These are phyloP conservation scores for Oppia nitens DNA, from an alignment of 1,140 invertebrate species.

Conservation along the genomic window DNA sequence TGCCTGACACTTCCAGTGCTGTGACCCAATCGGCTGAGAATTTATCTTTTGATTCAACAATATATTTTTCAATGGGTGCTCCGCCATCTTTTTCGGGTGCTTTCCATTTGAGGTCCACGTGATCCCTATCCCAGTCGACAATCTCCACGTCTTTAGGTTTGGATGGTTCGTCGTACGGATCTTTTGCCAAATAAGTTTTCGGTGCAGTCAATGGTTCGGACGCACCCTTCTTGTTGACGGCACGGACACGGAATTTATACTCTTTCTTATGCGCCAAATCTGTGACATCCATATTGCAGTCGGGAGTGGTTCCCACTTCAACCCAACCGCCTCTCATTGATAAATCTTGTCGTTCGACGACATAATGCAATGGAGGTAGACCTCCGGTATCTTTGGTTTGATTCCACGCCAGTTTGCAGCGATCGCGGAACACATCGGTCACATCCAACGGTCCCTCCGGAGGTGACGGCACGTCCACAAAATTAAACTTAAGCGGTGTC, in stretches of 20 bases:
- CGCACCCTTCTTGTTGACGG: slow-evolving; percentile 60
- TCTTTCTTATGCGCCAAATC: slow-evolving; percentile 70
- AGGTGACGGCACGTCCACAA: slow-evolving; percentile 50
- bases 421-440: slow-evolving; percentile 73
- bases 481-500: slow-evolving; percentile 61
- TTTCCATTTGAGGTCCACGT: slow-evolving; percentile 84
- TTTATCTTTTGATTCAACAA: slow-evolving; percentile 93
- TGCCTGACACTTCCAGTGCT: slow-evolving; percentile 14
- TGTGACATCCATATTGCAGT: slow-evolving; percentile 59
- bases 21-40: slow-evolving; percentile 58
- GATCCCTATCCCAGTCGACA: slow-evolving; percentile 89
- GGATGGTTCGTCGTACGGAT: slow-evolving; percentile 92
- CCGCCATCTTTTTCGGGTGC: slow-evolving; percentile 79
- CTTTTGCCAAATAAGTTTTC: slow-evolving; percentile 78
- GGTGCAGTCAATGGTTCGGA: slow-evolving; percentile 68
- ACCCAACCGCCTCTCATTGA: slow-evolving; percentile 53
- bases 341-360: slow-evolving; percentile 84
- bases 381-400: slow-evolving; percentile 83
- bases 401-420: slow-evolving; percentile 81
- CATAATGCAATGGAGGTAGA: slow-evolving; percentile 68
- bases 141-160: slow-evolving; percentile 76
- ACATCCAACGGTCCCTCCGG: slow-evolving; percentile 75
- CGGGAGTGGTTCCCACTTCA: slow-evolving; percentile 46
- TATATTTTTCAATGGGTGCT: slow-evolving; percentile 70
- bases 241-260: slow-evolving; percentile 86